Conservation (phyloP, 1,140 invertebrate genomes). For the Apolygus lucorum region DNA sequence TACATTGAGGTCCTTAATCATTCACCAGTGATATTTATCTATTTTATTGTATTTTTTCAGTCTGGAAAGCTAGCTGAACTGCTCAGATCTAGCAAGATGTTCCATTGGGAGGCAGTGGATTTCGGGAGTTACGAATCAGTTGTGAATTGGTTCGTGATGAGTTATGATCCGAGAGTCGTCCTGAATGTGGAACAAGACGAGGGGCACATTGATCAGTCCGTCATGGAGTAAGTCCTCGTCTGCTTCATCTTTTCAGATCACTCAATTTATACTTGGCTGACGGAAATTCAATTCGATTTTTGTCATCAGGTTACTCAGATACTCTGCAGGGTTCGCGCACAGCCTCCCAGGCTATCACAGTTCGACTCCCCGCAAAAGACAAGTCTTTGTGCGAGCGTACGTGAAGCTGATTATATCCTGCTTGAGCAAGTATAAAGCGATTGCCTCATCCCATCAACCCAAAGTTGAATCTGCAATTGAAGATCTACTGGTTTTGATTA, state of each 20-base stretch:
- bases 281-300: too few species aligned
- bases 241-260: too few species aligned
- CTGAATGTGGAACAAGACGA: slow-evolving; percentile 43
- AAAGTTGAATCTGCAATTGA: slow-evolving; percentile 45
- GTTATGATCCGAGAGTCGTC: slow-evolving; percentile 61
- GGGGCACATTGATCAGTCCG: slow-evolving; percentile 43
- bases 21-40: too few species aligned
- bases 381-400: slow-evolving; percentile 50
- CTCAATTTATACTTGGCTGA: too few species aligned
- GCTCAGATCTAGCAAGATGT: slow-evolving; percentile 55
- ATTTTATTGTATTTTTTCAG: too few species aligned
- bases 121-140: slow-evolving; percentile 55
- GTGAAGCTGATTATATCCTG: slow-evolving; percentile 51
- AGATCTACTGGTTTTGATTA: slow-evolving; percentile 21
- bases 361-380: slow-evolving; percentile 47
- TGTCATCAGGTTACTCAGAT: slow-evolving; percentile 48
- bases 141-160: slow-evolving; percentile 68
- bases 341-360: slow-evolving; percentile 41
- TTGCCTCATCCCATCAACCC: slow-evolving; percentile 43
- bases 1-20: too few species aligned
- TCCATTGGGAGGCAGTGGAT: slow-evolving; percentile 61
- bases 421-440: slow-evolving; percentile 46
- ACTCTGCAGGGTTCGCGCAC: slow-evolving; percentile 49
- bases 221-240: slow-evolving; percentile 43
- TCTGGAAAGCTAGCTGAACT: slow-evolving; percentile 44